These are phyloP conservation scores for Actinemys pallida DNA, from an alignment of 2,113 vertebrate genomes.

Conservation along the genomic window DNA sequence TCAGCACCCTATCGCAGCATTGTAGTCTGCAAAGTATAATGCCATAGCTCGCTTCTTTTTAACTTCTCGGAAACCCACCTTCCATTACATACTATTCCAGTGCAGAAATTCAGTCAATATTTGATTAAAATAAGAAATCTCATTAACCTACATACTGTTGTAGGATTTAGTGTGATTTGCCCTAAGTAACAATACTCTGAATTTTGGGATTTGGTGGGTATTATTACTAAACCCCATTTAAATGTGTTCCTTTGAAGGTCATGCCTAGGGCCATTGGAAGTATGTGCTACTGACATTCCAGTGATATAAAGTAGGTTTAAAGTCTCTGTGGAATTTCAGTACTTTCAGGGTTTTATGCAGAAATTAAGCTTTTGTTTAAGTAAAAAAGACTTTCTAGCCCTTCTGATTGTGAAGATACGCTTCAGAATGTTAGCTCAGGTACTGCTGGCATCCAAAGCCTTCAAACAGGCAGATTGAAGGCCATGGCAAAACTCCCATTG, in stretches of 20 bases:
- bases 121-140: neutral
- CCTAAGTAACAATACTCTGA: neutral
- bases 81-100: neutral
- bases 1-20: neutral
- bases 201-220: neutral
- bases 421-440: conserved; percentile 10
- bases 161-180: neutral
- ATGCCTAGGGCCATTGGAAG: neutral
- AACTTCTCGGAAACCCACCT: neutral
- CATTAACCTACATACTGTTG: neutral
- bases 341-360: neutral
- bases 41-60: neutral
- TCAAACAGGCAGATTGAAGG: neutral
- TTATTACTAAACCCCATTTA: neutral
- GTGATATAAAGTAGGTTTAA: neutral
- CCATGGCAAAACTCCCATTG: neutral
- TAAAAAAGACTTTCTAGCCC: neutral
- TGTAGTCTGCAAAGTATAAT: neutral
- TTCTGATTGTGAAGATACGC: neutral
- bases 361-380: conserved; percentile 20
- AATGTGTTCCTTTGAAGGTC: neutral
- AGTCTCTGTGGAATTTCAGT: neutral
- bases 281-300: neutral
- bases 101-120: neutral
- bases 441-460: neutral